phyloP scores from a whole-genome alignment of 2,888 invertebrate species.

The Anagyrus pseudococci region DNA sequence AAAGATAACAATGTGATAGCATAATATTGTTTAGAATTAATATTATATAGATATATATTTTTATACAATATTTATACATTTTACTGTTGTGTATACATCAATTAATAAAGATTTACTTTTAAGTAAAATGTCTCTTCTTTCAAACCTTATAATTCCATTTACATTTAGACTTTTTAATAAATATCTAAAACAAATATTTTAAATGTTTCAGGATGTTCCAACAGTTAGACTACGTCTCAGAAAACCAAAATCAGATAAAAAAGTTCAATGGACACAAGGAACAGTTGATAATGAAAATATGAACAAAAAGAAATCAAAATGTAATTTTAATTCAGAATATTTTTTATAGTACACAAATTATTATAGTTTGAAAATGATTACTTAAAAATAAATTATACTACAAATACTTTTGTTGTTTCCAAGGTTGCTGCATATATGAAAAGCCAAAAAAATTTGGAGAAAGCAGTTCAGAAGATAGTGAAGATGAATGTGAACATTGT shows the following conservation, averaged over 20 bases:
- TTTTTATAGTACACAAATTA: constrained; percentile 2
- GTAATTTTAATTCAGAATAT: constrained; percentile 69
- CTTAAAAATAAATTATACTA: constrained; percentile 12
- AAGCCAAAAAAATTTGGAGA: constrained; percentile 90
- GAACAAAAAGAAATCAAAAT: constrained; percentile 96
- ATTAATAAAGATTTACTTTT: constrained; percentile 6
- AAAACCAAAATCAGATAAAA: constrained; percentile 75
- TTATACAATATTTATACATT: constrained; percentile 6
- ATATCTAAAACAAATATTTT: constrained; percentile 8
- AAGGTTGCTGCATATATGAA: constrained; percentile 93
- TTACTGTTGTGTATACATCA: no score
- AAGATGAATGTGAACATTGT: constrained; percentile 88
- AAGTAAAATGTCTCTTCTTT: neutral
- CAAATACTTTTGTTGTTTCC: constrained; percentile 29
- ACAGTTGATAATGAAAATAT: constrained; percentile 95
- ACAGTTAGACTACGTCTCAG: constrained; percentile 72
- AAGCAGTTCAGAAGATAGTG: constrained; percentile 82
- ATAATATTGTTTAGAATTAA: constrained; percentile 47
- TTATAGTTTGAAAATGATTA: constrained; percentile 4
- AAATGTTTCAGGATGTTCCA: constrained; percentile 63
- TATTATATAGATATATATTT: constrained; percentile 27
- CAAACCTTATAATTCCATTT: neutral
- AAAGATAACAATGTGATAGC: constrained; percentile 62
- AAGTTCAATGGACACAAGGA: constrained; percentile 88
- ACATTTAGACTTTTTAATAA: neutral